These are phyloP conservation scores for Rhodeus uyekii DNA, from an alignment of 2,797 vertebrate species.

Conservation along the genomic window DNA sequence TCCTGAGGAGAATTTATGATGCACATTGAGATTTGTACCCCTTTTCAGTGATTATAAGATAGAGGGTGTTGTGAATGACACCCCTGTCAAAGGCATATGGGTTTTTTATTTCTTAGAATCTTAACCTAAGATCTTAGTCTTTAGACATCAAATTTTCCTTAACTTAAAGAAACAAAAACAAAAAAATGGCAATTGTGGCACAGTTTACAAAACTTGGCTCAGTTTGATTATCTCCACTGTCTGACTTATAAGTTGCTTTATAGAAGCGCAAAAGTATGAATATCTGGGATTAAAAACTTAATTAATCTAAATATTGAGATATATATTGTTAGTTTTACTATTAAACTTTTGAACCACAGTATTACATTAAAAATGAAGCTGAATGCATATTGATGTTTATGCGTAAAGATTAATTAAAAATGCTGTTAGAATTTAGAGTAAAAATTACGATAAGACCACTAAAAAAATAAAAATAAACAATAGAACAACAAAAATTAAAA, in stretches of 20 bases:
- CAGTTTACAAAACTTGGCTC: neutral
- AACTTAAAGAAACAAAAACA: neutral
- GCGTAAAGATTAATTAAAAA: neutral
- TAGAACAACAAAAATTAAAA: no score
- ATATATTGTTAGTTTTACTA: no score
- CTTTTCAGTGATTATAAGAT: neutral
- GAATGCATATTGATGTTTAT: neutral
- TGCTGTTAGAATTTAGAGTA: neutral
- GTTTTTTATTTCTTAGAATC: neutral
- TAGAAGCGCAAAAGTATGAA: neutral
- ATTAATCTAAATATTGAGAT: neutral
- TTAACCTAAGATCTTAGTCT: neutral
- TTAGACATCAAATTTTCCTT: neutral
- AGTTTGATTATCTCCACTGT: neutral
- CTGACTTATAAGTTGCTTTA: neutral
- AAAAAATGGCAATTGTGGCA: neutral
- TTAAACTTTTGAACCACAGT: neutral
- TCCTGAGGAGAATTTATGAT: neutral
- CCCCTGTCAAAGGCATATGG: neutral
- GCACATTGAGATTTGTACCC: neutral
- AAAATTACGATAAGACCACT: no score
- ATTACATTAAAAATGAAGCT: no score
- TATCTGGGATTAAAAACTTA: neutral
- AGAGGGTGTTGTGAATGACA: neutral
- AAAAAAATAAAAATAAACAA: no score